Evolutionary conservation across 2,113 vertebrate genomes (phyloP).

Genomic region (Percina caprodes): DNA sequence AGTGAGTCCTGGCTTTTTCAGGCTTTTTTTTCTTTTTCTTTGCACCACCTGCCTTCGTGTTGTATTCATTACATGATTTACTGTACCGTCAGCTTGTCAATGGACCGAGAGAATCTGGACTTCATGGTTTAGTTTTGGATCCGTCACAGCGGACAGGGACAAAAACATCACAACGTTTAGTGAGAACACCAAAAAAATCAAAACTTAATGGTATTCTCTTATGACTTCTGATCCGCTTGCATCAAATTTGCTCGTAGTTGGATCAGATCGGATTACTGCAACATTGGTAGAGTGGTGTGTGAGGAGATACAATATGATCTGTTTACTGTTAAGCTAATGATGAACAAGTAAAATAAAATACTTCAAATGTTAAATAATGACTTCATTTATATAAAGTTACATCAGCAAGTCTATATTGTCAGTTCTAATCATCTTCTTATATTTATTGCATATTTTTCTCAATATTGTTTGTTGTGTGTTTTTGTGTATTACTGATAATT

Average conservation of each 20-base stretch:
- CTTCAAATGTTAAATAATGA: not conserved
- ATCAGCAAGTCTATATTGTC: not conserved
- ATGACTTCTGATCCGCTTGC: not conserved
- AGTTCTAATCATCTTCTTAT: not conserved
- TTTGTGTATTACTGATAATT: not conserved
- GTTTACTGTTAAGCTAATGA: not conserved
- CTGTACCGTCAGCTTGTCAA: not conserved
- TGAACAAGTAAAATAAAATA: not conserved
- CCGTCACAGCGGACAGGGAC: not conserved
- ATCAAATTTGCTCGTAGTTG: not conserved
- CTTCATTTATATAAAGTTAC: not conserved
- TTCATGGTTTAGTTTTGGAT: not conserved
- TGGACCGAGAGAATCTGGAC: not conserved
- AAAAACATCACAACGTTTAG: not conserved
- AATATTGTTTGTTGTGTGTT: not conserved
- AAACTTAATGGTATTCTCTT: not conserved
- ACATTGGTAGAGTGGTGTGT: not conserved
- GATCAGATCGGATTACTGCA: not conserved
- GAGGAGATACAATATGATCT: not conserved
- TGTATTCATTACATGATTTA: constrained; percentile 5
- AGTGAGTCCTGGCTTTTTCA: constrained; percentile 1
- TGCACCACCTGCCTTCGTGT: constrained; percentile 6
- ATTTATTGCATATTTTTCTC: not conserved
- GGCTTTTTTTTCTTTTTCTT: not conserved
- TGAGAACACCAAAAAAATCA: not conserved